Evolutionary conservation across 2,113 vertebrate genomes (phyloP), one percentile per base, ranked within the genome.

Genomic region (Sinocyclocheilus maitianheensis): DNA sequence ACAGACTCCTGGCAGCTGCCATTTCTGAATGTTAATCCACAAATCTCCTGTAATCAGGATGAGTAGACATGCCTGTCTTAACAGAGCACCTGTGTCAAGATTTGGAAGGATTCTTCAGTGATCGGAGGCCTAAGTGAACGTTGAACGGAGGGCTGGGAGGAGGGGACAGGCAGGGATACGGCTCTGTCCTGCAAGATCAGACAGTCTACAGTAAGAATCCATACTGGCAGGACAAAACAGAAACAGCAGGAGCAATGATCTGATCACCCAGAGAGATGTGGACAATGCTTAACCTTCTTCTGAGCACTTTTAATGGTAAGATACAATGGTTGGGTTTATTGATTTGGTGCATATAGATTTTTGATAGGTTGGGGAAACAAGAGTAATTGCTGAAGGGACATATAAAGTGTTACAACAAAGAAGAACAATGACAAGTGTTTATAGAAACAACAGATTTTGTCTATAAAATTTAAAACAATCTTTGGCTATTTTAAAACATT

Each of bases 11-110:
- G 67, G 63, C 89, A 89, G 77, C 89, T 92, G 89, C 67, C 90
- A 87, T 91, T 92, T 92, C 87, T 91, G 91, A 89, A 48, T 80
- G 83, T 89, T 95, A 95, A 95, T 95, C 95, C 90, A 86, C 92
- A 94, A 95, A 94, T 94, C 94, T 94, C 91, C 91, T 91, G 53
- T 95, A 95, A 95, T 94, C 91, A 85, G 94, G 95, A 94, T 94
- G 93, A 94, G 92, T 89, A 87, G 84, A 34, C 90, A 92, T 91
- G 91, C 90, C 91, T 93, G 91, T 93, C 87, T 93, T 94, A 93
- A 90, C 84, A 90, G 86, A 79, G 88, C 88, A 80, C 92, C 93
- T 94, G 93, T 91, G 91, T 93, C 91, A 89, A 93, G 92, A 91
- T 90, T 84, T 89, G 85, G 78, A 87, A 12, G 81, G 88, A 86